Percentiles rank a stretch among this genome's conserved stretches.
phyloP scores from a whole-genome alignment of 2,797 vertebrate genomes.

The Harpagifer antarcticus region DNA sequence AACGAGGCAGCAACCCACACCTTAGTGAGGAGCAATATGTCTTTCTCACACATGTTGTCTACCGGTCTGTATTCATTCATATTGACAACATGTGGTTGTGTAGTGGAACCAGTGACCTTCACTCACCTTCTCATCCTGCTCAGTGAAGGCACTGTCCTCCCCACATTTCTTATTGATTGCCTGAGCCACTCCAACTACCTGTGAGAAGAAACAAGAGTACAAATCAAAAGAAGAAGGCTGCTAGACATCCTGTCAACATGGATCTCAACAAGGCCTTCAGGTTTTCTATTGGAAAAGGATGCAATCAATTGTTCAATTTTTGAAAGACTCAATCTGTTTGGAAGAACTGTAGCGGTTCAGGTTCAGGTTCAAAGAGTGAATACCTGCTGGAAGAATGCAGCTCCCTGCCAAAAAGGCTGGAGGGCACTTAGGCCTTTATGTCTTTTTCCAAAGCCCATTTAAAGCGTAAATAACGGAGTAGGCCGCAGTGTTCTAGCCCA shows the following conservation, averaged over 20 bases:
- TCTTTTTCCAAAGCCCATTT: not conserved
- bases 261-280: not conserved
- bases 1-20: not conserved
- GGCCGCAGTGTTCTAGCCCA: too few relatives aligned
- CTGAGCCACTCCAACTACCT: slow-evolving; percentile 98
- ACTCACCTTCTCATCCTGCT: slow-evolving; percentile 93
- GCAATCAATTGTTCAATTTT: not conserved
- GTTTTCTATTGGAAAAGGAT: not conserved
- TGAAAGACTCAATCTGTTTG: not conserved
- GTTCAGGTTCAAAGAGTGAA: not conserved
- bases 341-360: not conserved
- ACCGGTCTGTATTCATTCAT: not conserved
- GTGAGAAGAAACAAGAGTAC: slow-evolving; percentile 6
- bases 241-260: not conserved
- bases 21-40: not conserved
- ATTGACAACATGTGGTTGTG: accelerated
- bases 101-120: not conserved
- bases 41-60: not conserved
- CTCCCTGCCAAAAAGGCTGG: not conserved
- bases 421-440: not conserved
- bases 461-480: not conserved
- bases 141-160: slow-evolving; percentile 91
- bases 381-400: not conserved
- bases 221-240: not conserved
- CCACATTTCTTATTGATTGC: slow-evolving; percentile 98